Evolutionary conservation across 2,797 vertebrate genomes (phyloP).

Genomic region (Anisognathus igniventris): DNA sequence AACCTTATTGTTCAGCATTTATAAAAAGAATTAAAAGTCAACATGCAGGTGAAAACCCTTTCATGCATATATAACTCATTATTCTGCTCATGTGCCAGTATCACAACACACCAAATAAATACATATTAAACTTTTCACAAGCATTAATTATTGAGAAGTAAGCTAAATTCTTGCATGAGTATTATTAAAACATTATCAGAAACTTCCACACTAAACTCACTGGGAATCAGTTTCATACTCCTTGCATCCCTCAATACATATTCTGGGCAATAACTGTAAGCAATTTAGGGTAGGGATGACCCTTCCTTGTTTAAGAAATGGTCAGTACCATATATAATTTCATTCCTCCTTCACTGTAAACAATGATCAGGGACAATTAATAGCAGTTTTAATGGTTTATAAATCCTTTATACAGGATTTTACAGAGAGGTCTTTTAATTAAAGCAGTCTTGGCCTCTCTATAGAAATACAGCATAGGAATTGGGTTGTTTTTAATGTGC

Average conservation of each 20-base stretch:
- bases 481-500: not conserved
- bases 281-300: not conserved
- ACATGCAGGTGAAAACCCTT: not conserved
- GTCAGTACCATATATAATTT: not conserved
- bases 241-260: not conserved
- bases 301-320: not conserved
- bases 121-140: not conserved
- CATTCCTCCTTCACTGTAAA: not conserved
- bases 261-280: not conserved
- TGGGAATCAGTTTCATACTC: not conserved
- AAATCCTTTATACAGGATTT: not conserved
- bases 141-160: slow-evolving; percentile 11
- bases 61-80: not conserved
- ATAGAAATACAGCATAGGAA: not conserved
- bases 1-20: not conserved
- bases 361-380: not conserved
- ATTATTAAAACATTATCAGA: slow-evolving; percentile 25
- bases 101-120: not conserved
- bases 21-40: not conserved
- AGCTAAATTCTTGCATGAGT: not conserved
- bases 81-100: not conserved
- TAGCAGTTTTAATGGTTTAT: not conserved
- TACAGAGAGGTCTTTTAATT: not conserved
- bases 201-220: not conserved
- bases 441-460: not conserved